Conservation (phyloP, 2,113 vertebrate species). For the Verasper variegatus region DNA sequence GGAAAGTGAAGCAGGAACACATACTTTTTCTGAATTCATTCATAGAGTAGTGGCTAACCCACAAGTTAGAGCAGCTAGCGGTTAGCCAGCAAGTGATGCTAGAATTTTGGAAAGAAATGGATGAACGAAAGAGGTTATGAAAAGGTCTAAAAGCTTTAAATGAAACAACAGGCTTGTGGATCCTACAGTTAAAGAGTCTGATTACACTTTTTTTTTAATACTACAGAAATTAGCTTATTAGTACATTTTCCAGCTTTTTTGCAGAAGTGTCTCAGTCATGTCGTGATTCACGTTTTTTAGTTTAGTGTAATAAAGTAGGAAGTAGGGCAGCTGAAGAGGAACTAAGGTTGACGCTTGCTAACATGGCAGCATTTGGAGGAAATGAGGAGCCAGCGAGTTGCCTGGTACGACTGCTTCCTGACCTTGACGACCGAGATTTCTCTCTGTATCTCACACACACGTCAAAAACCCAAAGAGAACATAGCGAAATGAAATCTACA, state of each 20-base stretch:
- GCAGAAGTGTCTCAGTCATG: neutral
- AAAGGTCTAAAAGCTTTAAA: neutral
- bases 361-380: conserved; percentile 21
- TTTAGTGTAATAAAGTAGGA: conserved; percentile 29
- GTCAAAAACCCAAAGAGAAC: neutral
- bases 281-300: conserved; percentile 36
- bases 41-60: no score
- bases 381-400: conserved; percentile 10
- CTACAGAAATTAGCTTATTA: neutral
- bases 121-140: no score
- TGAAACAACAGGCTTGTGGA: neutral
- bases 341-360: neutral
- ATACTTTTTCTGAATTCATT: no score
- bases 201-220: no score
- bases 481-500: conserved; percentile 20
- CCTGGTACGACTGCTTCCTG: neutral
- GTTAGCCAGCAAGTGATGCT: no score
- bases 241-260: no score
- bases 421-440: neutral
- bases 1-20: no score
- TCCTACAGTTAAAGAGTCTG: neutral
- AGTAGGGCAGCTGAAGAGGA: conserved; percentile 12
- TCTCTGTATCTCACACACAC: no score
- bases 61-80: no score
- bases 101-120: no score